Evolutionary conservation across 1,140 invertebrate species (phyloP).

Genomic region (Drosophila jambulina): DNA sequence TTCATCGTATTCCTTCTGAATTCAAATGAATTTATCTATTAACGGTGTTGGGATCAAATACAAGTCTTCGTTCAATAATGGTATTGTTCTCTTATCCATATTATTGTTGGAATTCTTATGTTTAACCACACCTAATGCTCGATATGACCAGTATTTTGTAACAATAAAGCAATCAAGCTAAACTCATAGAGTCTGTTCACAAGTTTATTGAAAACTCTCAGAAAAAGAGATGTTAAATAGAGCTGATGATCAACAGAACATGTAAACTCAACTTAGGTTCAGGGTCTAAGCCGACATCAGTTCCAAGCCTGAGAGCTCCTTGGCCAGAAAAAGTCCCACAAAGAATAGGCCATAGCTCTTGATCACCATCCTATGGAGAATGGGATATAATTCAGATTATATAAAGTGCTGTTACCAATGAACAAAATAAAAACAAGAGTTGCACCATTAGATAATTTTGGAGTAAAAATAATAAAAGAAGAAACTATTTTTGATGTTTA

Average conservation of each 20-base stretch:
- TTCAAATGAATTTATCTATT: not conserved
- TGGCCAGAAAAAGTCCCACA: slow-evolving; percentile 88
- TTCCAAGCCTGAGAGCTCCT: slow-evolving; percentile 89
- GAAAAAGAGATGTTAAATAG: not conserved
- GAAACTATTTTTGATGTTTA: not conserved
- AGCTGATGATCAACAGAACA: not conserved
- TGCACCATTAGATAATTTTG: too few relatives aligned
- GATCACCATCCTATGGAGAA: slow-evolving; percentile 87
- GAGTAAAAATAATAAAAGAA: too few relatives aligned
- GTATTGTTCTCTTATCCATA: not conserved
- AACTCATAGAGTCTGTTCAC: not conserved
- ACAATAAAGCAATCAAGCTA: not conserved
- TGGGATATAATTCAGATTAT: slow-evolving; percentile 36
- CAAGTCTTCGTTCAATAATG: not conserved
- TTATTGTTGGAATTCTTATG: not conserved
- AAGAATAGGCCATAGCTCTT: slow-evolving; percentile 90
- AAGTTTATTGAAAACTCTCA: not conserved
- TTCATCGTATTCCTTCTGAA: not conserved
- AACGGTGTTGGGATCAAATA: slow-evolving; percentile 7
- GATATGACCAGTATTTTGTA: slow-evolving; percentile 7
- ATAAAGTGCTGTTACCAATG: slow-evolving; percentile 22
- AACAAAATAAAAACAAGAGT: too few relatives aligned
- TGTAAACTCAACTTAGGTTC: slow-evolving; percentile 38
- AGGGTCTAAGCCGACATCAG: slow-evolving; percentile 86
- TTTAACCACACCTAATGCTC: not conserved